Evolutionary conservation across 1,140 invertebrate species (phyloP).

Genomic region (Pinna nobilis): DNA sequence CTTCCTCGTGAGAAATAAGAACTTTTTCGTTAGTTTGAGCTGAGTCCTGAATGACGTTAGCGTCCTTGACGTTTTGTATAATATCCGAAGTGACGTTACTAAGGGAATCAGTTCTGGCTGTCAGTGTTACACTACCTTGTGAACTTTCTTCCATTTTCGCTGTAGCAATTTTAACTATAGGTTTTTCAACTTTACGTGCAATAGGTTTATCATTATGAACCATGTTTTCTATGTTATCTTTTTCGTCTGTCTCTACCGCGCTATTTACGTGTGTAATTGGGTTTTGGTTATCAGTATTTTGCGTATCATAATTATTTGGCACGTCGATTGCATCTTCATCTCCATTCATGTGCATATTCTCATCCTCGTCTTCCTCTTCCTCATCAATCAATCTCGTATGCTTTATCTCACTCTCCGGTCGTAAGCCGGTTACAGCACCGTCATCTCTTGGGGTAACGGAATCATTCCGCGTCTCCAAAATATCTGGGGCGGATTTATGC

Average conservation of each 20-base stretch:
- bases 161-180: neutral
- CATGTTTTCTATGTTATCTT: neutral
- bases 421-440: neutral
- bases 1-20: slow-evolving; percentile 14
- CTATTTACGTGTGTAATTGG: too few species aligned
- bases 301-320: slow-evolving; percentile 37
- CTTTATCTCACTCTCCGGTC: neutral
- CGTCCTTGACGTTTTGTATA: slow-evolving; percentile 6
- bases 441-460: neutral
- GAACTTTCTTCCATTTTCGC: neutral
- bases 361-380: neutral
- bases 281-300: slow-evolving; percentile 19
- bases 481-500: slow-evolving; percentile 33
- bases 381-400: neutral
- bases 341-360: slow-evolving; percentile 10
- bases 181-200: neutral
- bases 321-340: slow-evolving; percentile 16
- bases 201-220: slow-evolving; percentile 13
- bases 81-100: slow-evolving; percentile 10
- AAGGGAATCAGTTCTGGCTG: neutral
- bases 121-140: slow-evolving; percentile 10
- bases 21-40: neutral
- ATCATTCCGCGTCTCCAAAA: slow-evolving; percentile 24
- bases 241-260: neutral
- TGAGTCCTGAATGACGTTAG: slow-evolving; percentile 16